These are phyloP conservation scores for Heliornis fulica DNA, from an alignment of 2,113 vertebrate species.

Conservation along the genomic window DNA sequence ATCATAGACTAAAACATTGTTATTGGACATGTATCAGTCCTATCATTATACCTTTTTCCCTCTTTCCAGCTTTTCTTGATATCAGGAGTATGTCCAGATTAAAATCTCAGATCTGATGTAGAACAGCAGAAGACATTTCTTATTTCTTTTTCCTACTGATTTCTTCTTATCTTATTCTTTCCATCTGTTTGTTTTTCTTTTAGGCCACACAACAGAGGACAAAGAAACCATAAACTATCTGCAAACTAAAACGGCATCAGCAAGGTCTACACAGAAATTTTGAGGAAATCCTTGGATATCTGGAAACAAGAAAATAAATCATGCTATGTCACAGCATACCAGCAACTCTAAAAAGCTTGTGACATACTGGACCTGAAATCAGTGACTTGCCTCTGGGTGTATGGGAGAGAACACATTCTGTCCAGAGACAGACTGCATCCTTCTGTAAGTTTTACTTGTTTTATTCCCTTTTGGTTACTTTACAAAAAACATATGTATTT, in stretches of 20 bases:
- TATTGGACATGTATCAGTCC: neutral
- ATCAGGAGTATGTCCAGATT: neutral
- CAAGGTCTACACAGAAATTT: neutral
- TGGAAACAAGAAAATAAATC: neutral
- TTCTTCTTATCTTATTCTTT: neutral
- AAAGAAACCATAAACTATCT: neutral
- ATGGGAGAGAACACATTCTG: neutral
- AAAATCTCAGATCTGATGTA: neutral
- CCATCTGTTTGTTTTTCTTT: neutral
- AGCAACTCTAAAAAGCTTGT: neutral
- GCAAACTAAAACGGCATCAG: neutral
- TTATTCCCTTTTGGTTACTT: neutral
- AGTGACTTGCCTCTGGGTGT: neutral
- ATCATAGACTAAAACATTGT: neutral
- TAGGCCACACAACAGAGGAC: neutral
- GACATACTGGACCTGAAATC: neutral
- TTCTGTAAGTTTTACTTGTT: neutral
- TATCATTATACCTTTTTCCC: neutral
- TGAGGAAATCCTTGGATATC: neutral
- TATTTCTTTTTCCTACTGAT: neutral
- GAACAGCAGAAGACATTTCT: neutral
- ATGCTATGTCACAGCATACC: neutral
- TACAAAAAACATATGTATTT: neutral
- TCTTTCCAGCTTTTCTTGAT: neutral
- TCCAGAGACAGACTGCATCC: neutral